These are phyloP conservation scores for Parnassius apollo DNA, from an alignment of 2,888 invertebrate species.

Conservation along the genomic window DNA sequence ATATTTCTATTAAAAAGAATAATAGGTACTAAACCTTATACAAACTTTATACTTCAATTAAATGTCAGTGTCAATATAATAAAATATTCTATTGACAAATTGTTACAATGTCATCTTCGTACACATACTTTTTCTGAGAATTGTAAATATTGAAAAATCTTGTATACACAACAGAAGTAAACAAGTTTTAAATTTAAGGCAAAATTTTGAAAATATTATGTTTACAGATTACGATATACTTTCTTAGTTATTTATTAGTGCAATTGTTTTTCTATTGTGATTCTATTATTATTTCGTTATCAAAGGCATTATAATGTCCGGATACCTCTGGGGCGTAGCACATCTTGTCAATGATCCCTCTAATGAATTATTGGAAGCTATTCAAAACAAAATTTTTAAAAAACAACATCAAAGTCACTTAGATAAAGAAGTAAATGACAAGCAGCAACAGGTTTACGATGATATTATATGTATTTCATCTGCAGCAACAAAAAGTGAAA, in stretches of 20 bases:
- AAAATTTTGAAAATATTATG: too few relatives aligned
- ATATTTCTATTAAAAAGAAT: too few relatives aligned
- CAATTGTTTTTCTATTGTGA: neutral
- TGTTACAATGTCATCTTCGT: too few relatives aligned
- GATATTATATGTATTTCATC: slow-evolving; percentile 9
- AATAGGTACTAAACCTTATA: too few relatives aligned
- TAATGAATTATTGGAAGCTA: slow-evolving; percentile 45
- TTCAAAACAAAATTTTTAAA: slow-evolving; percentile 32
- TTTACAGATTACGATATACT: too few relatives aligned
- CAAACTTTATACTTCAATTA: too few relatives aligned
- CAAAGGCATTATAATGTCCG: slow-evolving; percentile 40
- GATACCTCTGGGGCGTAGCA: slow-evolving; percentile 54
- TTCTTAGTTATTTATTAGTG: neutral
- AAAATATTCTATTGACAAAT: too few relatives aligned
- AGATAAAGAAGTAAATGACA: neutral
- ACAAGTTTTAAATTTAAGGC: too few relatives aligned
- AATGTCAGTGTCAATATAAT: too few relatives aligned
- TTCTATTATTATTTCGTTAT: neutral
- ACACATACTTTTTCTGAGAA: too few relatives aligned
- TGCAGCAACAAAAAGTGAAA: slow-evolving; percentile 18
- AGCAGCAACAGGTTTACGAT: slow-evolving; percentile 10
- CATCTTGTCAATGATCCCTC: slow-evolving; percentile 61
- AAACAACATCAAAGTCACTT: neutral
- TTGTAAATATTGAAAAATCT: too few relatives aligned
- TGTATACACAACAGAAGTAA: too few relatives aligned